Base-by-base conservation (phyloP, 1,140 invertebrate genomes). In the Condylostylus longicornis region DNA sequence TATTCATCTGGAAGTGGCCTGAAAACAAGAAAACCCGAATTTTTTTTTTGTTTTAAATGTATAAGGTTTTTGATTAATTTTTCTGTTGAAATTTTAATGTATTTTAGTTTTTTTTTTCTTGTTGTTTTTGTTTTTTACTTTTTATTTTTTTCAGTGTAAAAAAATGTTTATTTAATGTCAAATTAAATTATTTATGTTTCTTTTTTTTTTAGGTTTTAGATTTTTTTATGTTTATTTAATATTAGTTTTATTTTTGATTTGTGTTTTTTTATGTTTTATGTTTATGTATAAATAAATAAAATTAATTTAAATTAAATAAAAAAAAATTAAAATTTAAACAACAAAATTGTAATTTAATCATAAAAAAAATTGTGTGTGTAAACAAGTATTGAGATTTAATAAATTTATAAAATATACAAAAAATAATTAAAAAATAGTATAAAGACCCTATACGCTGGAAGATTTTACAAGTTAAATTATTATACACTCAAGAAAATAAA, bases 1-100 rank as follows among this genome's bases (percentile, higher is more conserved):
- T 75, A 79, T 68, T 71, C 72, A 67, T 77, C 72, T 59, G 67
- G 68, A 58, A 78, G 67, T 64, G 70, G 69, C 75, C 75, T 79
- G 75, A 60, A 79, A 78, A 72, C 75, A 66, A 75, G 72, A 70
- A 70, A 73, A 65, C 68, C 64, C 64, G 62, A 58, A 53, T 52
- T n/a, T 37, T 39, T 35, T 18, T 23, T 29, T 31, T 31, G 7
- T 7, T 23, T 18, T 35, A 8, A 7, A 9, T 20, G 19, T 21
- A 9, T 20, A 13, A 46, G 23, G 39, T 47, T 35, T 21, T 35
- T 18, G 20, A 8, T 33, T 35, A 7, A 19, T 20, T n/a, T n/a
- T n/a, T n/a, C n/a, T n/a, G n/a, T n/a, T n/a, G n/a, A n/a, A 51
- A 56, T 58, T 53, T 54, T 50, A 49, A 48, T 54, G 47, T 48